Evolutionary conservation across 1,140 invertebrate species (phyloP).

Genomic region (Gonioctena quinquepunctata): DNA sequence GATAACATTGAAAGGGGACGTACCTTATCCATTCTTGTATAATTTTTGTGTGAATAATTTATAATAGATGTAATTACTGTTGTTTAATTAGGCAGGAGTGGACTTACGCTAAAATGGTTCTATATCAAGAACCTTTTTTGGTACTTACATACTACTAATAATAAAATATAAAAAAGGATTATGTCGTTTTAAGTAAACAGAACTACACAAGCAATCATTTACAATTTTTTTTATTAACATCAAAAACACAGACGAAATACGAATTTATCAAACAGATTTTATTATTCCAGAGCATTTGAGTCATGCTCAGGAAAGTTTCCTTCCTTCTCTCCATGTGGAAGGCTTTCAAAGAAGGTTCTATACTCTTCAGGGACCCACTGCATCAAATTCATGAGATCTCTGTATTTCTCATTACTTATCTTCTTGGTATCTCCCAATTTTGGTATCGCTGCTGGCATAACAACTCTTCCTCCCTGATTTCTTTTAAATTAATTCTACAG

Average conservation of each 20-base stretch:
- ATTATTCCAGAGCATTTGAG: conserved; percentile 1
- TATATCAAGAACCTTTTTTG: background rate
- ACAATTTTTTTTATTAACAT: background rate
- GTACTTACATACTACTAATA: too few relatives aligned
- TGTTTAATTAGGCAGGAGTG: background rate
- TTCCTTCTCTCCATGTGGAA: conserved; percentile 8
- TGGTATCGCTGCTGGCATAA: background rate
- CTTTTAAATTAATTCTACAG: background rate
- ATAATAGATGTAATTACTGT: too few relatives aligned
- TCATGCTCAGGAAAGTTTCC: conserved; percentile 13
- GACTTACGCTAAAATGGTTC: background rate
- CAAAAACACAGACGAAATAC: background rate
- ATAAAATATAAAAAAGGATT: too few relatives aligned
- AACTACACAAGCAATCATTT: background rate
- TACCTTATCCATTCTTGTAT: background rate
- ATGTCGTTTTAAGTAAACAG: background rate
- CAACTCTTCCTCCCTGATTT: conserved; percentile 1
- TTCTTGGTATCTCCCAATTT: background rate
- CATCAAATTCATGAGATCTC: background rate
- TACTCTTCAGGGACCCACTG: conserved; percentile 13
- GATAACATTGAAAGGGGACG: background rate
- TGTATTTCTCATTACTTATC: conserved; percentile 7
- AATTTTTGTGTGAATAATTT: background rate
- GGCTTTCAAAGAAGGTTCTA: conserved; percentile 8
- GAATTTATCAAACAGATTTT: background rate